phyloP scores from a whole-genome alignment of 2,888 invertebrate genomes.

The Aphrophora alni region DNA sequence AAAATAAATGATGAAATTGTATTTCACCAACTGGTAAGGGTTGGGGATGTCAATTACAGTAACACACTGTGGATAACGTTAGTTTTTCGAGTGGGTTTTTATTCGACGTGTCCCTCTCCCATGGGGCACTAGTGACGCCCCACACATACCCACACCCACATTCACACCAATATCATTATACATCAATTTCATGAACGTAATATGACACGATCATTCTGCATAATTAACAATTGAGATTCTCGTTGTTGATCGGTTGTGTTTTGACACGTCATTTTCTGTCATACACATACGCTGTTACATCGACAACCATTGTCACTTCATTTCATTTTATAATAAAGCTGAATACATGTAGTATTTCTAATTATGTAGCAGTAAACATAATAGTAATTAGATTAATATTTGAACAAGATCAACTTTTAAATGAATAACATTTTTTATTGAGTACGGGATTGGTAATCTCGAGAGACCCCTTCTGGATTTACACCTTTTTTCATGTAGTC shows the following conservation, averaged over 20 bases:
- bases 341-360: too few species aligned
- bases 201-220: conserved; percentile 4
- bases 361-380: too few species aligned
- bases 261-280: background rate
- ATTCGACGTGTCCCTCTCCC: conserved; percentile 2
- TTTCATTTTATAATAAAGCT: background rate
- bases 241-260: background rate
- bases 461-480: too few species aligned
- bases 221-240: conserved; percentile 20
- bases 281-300: background rate
- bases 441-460: too few species aligned
- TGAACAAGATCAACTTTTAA: too few species aligned
- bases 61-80: conserved; percentile 2
- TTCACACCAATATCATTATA: conserved; percentile 7
- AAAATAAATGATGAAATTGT: conserved; percentile 9
- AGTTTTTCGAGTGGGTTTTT: conserved; percentile 9
- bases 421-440: too few species aligned
- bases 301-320: too few species aligned
- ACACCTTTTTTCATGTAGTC: too few species aligned
- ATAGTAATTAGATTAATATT: too few species aligned
- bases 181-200: conserved; percentile 19
- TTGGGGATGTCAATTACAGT: background rate
- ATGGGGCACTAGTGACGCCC: background rate
- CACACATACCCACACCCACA: background rate
- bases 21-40: background rate